These are phyloP conservation scores for Polyommatus iphigenia DNA, from an alignment of 2,888 invertebrate genomes.

Conservation along the genomic window DNA sequence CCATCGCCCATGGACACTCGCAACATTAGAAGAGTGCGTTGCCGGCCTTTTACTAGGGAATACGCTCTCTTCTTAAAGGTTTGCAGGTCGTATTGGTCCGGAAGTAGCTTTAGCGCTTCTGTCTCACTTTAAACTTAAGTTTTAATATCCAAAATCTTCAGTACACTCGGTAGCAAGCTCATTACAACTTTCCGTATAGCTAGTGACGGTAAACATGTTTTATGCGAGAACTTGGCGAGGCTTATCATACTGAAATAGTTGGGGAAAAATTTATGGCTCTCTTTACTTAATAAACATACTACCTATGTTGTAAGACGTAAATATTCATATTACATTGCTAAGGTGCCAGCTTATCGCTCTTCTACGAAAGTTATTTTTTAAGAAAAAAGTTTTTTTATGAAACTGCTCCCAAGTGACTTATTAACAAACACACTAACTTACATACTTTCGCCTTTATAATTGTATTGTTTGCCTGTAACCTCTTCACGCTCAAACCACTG, in stretches of 20 bases:
- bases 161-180: background rate
- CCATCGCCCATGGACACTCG: too few species aligned
- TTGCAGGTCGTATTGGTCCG: too few species aligned
- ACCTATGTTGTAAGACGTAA: background rate
- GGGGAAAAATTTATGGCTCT: background rate
- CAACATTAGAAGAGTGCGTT: too few species aligned
- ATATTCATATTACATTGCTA: background rate
- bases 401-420: too few species aligned
- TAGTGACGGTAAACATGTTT: constrained; percentile 15
- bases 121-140: background rate
- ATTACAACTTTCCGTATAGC: constrained; percentile 19
- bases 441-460: too few species aligned
- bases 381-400: background rate
- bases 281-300: background rate
- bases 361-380: background rate
- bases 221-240: background rate
- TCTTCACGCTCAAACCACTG: too few species aligned
- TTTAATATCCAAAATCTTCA: background rate
- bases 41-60: too few species aligned
- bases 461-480: too few species aligned
- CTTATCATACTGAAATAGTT: constrained; percentile 8
- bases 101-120: background rate
- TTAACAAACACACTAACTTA: too few species aligned
- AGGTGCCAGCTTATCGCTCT: background rate
- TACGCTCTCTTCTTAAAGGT: too few species aligned